phyloP scores from a whole-genome alignment of 2,797 vertebrate species.

The Philypnodon macrostomus region DNA sequence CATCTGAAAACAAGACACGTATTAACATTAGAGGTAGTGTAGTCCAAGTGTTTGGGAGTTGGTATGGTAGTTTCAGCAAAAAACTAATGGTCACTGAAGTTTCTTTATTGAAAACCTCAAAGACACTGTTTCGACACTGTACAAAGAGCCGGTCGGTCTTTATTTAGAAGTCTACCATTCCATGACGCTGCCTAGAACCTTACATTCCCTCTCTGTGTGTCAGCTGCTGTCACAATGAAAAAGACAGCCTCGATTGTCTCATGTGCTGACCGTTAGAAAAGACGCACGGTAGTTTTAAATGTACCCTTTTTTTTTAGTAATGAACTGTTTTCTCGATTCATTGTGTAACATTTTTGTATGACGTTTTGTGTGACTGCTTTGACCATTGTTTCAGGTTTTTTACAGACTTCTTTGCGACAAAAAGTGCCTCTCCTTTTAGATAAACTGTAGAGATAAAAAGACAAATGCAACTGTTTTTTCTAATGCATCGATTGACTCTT shows the following conservation, averaged over 20 bases:
- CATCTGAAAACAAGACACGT: too few relatives aligned
- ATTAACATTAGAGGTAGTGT: too few relatives aligned
- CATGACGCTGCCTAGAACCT: constrained; percentile 51
- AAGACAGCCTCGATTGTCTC: too few relatives aligned
- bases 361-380: constrained; percentile 70
- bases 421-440: constrained; percentile 95
- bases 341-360: constrained; percentile 79
- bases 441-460: constrained; percentile 77
- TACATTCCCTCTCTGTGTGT: constrained; percentile 62
- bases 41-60: constrained; percentile 13
- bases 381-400: constrained; percentile 81
- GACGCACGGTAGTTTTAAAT: constrained; percentile 40
- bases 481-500: constrained; percentile 64
- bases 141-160: constrained; percentile 39
- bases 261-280: constrained; percentile 45
- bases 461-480: constrained; percentile 76
- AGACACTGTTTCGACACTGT: constrained; percentile 34
- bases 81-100: neutral
- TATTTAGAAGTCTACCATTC: constrained; percentile 56
- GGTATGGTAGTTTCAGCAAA: constrained; percentile 28
- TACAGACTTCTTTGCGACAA: constrained; percentile 82
- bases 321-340: constrained; percentile 65
- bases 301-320: constrained; percentile 66
- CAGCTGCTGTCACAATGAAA: constrained; percentile 26
- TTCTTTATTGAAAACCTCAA: constrained; percentile 26